These are phyloP conservation scores for Hippopotamyrus pictus DNA, from an alignment of 2,797 vertebrate genomes.

Conservation along the genomic window DNA sequence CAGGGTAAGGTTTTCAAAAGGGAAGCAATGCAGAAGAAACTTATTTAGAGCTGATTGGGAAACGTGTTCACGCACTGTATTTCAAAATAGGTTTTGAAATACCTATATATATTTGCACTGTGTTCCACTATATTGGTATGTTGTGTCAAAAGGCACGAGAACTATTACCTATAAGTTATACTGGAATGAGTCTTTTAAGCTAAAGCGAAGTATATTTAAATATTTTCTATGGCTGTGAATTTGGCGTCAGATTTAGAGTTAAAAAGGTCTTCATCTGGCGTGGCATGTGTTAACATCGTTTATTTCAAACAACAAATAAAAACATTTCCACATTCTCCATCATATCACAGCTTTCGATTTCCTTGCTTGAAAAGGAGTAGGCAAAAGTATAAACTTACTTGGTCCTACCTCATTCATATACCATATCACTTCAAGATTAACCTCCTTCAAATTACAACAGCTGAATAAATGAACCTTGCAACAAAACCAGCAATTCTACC, in stretches of 20 bases:
- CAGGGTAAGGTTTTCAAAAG: slow-evolving; percentile 25
- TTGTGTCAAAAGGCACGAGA: slow-evolving; percentile 7
- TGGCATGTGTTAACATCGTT: not conserved
- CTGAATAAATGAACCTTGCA: no score
- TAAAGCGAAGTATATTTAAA: slow-evolving; percentile 15
- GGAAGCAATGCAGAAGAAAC: slow-evolving; percentile 21
- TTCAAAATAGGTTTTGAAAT: not conserved
- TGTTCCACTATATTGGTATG: slow-evolving; percentile 25
- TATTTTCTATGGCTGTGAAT: slow-evolving; percentile 10
- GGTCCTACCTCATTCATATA: no score
- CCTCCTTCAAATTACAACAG: no score
- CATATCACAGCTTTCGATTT: no score
- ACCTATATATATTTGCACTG: slow-evolving; percentile 4
- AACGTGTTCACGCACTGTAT: no score
- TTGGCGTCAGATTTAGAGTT: not conserved
- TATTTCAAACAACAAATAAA: no score
- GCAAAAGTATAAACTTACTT: no score
- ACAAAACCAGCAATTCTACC: no score
- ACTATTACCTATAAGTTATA: slow-evolving; percentile 31
- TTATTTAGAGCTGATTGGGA: slow-evolving; percentile 10
- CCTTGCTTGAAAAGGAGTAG: no score
- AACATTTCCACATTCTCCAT: no score
- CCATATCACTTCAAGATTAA: no score
- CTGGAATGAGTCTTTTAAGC: slow-evolving; percentile 28
- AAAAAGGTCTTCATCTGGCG: slow-evolving; percentile 7